Evolutionary conservation across 2,888 invertebrate species (phyloP), one percentile per base, ranked within the genome.

Genomic region (Pachymerium ferrugineum): DNA sequence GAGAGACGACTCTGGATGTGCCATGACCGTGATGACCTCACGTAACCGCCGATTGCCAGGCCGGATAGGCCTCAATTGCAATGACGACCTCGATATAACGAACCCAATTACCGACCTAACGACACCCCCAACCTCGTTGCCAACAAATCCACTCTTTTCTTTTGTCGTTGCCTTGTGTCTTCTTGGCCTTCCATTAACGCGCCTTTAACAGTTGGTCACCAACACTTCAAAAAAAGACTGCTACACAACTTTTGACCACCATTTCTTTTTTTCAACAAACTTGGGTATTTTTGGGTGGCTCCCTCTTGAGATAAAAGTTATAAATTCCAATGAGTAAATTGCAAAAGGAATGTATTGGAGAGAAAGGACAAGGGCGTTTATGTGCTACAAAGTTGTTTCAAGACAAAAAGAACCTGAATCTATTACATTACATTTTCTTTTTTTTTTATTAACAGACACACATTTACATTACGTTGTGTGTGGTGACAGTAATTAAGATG

Each of bases 31-130:
- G 68, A 68, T 68, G 68, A 68, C 68, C 68, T 68, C 68, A 68
- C 68, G 68, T 68, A 68, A 68, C 29, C 68, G 68, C 68, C 68
- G 68, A 68, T 68, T 68, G 68, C 68, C 28, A 68, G 47, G 68
- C 68, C 68, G 68, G 68, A 68, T 68, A 68, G 68, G 28, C 68
- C 68, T 28, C 29, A 68, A 68, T 68, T 68, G 68, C 68, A 68
- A n/a, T 28, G 68, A 68, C 68, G 28, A 68, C 68, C 68, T 28
- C 68, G 29, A 8, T 68, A 30, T 28, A 68, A 28, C 68, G 68
- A 68, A 68, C 68, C 68, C 68, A 68, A 68, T 68, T 68, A 68
- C 68, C 31, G 68, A 68, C 68, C 68, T 68, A 68, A 68, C 68
- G 68, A 68, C 68, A 68, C 31, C 31, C 29, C 29, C 25, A 68